A percentile compares a stretch with the other conserved stretches of the same genome.
phyloP scores from a whole-genome alignment of 2,113 vertebrate genomes.

The Melanocharis versteri region DNA sequence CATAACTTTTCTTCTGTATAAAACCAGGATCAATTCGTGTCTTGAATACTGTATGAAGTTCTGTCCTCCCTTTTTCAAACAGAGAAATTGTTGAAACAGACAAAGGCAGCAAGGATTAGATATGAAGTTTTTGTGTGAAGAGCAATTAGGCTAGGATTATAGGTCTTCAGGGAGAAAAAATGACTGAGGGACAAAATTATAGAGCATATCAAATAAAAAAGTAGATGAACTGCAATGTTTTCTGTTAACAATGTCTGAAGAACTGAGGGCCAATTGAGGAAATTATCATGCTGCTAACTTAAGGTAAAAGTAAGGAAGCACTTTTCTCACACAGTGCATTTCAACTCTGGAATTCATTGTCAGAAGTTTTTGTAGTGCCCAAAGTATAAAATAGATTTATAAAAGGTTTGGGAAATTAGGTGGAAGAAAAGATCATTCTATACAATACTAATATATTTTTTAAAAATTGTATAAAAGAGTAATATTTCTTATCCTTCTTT shows the following conservation, averaged over 20 bases:
- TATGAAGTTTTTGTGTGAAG: neutral
- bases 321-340: neutral
- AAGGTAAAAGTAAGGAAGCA: neutral
- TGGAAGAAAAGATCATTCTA: neutral
- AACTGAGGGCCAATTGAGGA: neutral
- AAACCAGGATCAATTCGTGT: neutral
- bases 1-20: neutral
- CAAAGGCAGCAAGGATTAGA: neutral
- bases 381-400: neutral
- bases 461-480: no score
- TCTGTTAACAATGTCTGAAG: neutral
- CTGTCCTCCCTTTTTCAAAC: neutral
- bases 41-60: neutral
- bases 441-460: neutral
- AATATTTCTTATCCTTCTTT: neutral
- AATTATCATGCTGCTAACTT: neutral
- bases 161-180: neutral
- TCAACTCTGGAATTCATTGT: neutral
- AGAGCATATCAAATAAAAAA: neutral
- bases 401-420: neutral
- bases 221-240: neutral
- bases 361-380: neutral
- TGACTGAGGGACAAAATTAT: neutral
- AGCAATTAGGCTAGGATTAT: slow-evolving; percentile 8
- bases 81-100: neutral